Conservation (phyloP, 2,113 vertebrate species). For the Forbesichthys papilliferus region DNA sequence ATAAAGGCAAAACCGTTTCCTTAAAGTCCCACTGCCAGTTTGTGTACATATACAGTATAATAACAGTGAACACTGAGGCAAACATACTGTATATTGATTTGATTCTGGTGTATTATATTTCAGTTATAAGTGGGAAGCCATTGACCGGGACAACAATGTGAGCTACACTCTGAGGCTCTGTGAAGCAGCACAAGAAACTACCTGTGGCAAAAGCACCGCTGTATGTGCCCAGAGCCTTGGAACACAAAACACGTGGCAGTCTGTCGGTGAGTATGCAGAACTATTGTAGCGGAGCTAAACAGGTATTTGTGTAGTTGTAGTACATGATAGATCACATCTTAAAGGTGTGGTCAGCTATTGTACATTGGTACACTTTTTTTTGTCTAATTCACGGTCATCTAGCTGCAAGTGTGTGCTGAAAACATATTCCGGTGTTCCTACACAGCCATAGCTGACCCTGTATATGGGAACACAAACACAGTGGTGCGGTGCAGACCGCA, state of each 20-base stretch:
- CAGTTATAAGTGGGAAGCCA: conserved; percentile 90
- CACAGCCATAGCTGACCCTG: too few relatives aligned
- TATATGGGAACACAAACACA: too few relatives aligned
- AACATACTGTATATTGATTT: neutral
- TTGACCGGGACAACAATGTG: conserved; percentile 79
- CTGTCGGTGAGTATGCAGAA: conserved; percentile 84
- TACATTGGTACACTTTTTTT: too few relatives aligned
- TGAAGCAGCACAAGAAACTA: conserved; percentile 55
- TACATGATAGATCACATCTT: neutral
- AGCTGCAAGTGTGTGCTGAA: too few relatives aligned
- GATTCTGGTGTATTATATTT: conserved; percentile 21
- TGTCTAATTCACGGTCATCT: too few relatives aligned
- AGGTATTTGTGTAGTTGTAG: neutral
- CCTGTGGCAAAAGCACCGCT: conserved; percentile 73
- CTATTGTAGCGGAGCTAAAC: neutral
- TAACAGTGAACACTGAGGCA: neutral
- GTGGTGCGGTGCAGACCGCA: too few relatives aligned
- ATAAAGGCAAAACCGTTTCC: too few relatives aligned
- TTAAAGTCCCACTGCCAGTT: too few relatives aligned
- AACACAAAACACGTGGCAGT: conserved; percentile 6
- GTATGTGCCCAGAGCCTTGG: conserved; percentile 76
- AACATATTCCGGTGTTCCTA: too few relatives aligned
- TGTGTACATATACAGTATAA: too few relatives aligned
- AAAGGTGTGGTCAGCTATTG: too few relatives aligned
- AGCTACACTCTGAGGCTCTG: conserved; percentile 86